Evolutionary conservation across 2,797 vertebrate genomes (phyloP).

Genomic region (Fundulus diaphanus): DNA sequence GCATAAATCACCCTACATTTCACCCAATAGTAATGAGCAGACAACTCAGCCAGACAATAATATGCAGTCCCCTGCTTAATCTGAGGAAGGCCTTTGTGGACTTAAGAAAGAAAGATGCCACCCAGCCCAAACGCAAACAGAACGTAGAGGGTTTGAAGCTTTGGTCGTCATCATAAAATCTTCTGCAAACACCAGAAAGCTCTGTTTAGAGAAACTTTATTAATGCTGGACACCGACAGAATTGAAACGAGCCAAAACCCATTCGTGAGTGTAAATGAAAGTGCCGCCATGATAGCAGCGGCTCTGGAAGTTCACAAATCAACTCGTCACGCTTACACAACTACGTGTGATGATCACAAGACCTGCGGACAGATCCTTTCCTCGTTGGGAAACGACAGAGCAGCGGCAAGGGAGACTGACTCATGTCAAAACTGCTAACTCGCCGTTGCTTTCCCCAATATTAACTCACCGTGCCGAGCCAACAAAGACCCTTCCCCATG

Average conservation of each 20-base stretch:
- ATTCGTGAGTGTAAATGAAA: neutral
- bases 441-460: neutral
- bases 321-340: neutral
- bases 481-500: neutral
- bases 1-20: neutral
- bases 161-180: too few species aligned
- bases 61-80: too few species aligned
- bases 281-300: neutral
- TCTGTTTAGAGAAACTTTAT: too few species aligned
- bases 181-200: too few species aligned
- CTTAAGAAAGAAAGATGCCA: too few species aligned
- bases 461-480: neutral
- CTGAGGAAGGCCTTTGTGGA: too few species aligned
- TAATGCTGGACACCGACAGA: too few species aligned
- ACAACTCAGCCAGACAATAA: neutral
- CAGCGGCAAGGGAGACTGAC: neutral
- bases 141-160: too few species aligned
- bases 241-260: too few species aligned
- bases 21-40: neutral
- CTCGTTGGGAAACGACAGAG: constrained; percentile 12
- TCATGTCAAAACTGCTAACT: neutral
- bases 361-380: constrained; percentile 6
- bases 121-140: too few species aligned
- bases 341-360: constrained; percentile 43
- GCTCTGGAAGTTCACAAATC: neutral